Conservation (phyloP, 2,888 invertebrate genomes). For the Pyrgus malvae region DNA sequence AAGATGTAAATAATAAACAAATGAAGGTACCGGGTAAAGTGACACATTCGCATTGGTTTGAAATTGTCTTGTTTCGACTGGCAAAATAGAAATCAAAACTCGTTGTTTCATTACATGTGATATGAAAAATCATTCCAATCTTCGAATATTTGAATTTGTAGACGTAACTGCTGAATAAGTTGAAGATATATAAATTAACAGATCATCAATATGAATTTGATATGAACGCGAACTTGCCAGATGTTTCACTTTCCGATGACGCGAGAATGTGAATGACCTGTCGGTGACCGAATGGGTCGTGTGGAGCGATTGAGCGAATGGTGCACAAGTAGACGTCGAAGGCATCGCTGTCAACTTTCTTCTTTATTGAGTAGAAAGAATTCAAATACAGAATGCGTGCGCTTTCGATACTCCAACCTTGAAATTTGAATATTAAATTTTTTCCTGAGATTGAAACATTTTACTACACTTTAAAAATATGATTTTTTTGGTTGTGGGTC, state of each 20-base stretch:
- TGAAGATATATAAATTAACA: slow-evolving; percentile 5
- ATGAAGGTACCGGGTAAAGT: no score
- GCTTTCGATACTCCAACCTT: slow-evolving; percentile 16
- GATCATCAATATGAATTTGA: slow-evolving; percentile 20
- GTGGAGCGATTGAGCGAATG: slow-evolving; percentile 35
- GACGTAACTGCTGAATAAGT: background rate
- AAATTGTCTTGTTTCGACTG: no score
- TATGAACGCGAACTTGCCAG: slow-evolving; percentile 27
- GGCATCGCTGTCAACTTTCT: slow-evolving; percentile 50
- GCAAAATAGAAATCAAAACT: no score
- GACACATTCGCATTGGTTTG: no score
- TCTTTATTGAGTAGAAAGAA: slow-evolving; percentile 43
- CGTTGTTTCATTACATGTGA: no score
- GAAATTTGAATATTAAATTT: background rate
- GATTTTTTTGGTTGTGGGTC: no score
- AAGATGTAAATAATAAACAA: no score
- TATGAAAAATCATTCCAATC: no score
- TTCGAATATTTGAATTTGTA: no score
- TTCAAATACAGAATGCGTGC: slow-evolving; percentile 22
- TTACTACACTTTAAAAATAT: no score
- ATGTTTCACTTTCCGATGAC: slow-evolving; percentile 43
- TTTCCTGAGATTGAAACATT: no score
- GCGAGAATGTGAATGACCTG: slow-evolving; percentile 54
- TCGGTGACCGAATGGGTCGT: slow-evolving; percentile 45
- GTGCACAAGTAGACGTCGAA: slow-evolving; percentile 37